Base-by-base conservation (phyloP, 2,797 vertebrate species). In the Pogonophryne albipinna region DNA sequence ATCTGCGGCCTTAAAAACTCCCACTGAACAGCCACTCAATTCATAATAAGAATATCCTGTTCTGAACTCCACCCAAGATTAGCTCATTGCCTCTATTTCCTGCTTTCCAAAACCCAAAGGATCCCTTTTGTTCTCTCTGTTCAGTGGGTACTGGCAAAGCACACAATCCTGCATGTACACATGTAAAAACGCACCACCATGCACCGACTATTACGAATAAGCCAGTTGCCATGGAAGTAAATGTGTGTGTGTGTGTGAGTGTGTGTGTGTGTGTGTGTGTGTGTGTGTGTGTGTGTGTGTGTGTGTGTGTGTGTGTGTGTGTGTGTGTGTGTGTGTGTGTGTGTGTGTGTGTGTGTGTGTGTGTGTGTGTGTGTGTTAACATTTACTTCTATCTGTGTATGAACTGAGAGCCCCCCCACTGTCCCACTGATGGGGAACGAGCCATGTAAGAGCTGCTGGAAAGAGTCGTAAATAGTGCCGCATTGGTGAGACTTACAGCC, bases 401-500 rank as follows among this genome's bases (percentile, higher is more conserved):
- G 50, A 62, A 46, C 46, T 52, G 34, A 74, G 66, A 57, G 46
- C 59, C 42, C 38, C 50, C 59, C 42, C 51, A 70, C 52, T 57
- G 68, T 66, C 72, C 57, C 34, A 60, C 61, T 83, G 84, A 68
- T 76, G 31, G 34, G 60, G 68, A 79, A 66, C 11, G 1, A 74
- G 80, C 55, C 72, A 42, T 70, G 62, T 77, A 80, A 56, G 62
- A 65, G 67, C 47, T 71, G 57, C 14, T 1, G 55, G 53, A 75
- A 11, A 64, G 66, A 82, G 66, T 69, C 10, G 4, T 47, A 61
- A 23, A 65, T 62, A 55, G 72, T 49, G 57, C 51, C 53, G 58
- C 72, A 81, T 60, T 75, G 71, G 65, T 75, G 71, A 78, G 62
- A 73, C 66, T 58, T 66, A 51, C 53, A 69, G 69, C 51, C 65